Evolutionary conservation across 2,888 invertebrate species (phyloP), one percentile per base, ranked within the genome.

Genomic region (Drosophila peninsularis): DNA sequence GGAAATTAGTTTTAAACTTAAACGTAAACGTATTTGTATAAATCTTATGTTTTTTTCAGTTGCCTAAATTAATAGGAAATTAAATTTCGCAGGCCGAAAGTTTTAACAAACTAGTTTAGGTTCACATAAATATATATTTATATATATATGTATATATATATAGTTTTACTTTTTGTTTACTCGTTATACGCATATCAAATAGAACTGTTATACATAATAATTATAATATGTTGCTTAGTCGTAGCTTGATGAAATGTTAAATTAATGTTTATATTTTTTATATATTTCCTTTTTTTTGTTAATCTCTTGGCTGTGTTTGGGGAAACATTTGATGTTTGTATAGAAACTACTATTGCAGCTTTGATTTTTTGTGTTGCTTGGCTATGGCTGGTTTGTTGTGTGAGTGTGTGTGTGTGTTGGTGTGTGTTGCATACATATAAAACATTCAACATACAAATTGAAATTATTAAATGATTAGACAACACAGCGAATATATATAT

Each of bases 61-160:
- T 60, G 78, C 72, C 84, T 85, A 85, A 85, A 87, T 73, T 75
- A 82, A 80, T 83, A 87, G 87, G 87, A 86, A 87, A 80, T 67
- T 50, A 71, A 87, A 86, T 86, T 86, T 87, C 74, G 82, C 78
- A 81, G 82, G 84, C 84, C 84, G 71, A 86, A 85, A 83, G 50
- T 62, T 58, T 57, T 78, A 78, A 73, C 66, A 70, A 65, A 79
- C 69, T 74, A 78, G 68, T 66, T 71, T 64, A 63, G 47, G 58
- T 72, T 66, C 30, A 30, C n/a, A 32, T 56, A 50, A 42, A 60
- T 58, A 52, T 37, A 45, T 45, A 56, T 42, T 17, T 34, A 19
- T 30, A 19, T 50, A 47, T 52, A 60, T 55, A 52, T 37, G 14
- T 37, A 34, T 55, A 55, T 37, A 27, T 30, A 52, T 41, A 55